Evolutionary conservation across 2,797 vertebrate species (phyloP).

Genomic region (Diplodus sargus): DNA sequence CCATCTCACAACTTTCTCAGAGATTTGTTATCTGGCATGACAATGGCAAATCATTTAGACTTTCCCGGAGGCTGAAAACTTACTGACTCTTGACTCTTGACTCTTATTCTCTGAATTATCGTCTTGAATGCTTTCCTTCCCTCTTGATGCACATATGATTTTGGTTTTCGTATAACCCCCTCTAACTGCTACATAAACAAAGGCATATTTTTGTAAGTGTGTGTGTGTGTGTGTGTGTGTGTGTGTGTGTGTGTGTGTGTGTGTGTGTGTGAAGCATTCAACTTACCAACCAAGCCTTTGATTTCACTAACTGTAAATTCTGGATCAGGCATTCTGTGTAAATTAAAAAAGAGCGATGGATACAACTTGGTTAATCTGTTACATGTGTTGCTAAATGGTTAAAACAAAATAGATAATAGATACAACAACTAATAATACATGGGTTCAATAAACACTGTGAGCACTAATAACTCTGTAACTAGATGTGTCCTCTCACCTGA

Average conservation of each 20-base stretch:
- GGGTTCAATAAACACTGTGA: background rate
- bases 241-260: background rate
- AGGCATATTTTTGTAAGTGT: background rate
- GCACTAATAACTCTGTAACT: background rate
- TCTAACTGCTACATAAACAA: background rate
- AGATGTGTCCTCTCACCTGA: conserved; percentile 88
- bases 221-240: background rate
- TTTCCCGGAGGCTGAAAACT: background rate
- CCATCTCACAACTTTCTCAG: background rate
- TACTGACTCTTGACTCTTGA: background rate
- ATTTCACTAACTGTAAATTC: conserved; percentile 96
- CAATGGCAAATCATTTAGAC: background rate
- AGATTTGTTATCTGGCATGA: background rate
- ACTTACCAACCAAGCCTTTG: conserved; percentile 98
- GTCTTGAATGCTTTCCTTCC: background rate
- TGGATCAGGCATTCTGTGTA: conserved; percentile 93
- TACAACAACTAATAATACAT: background rate
- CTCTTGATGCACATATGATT: background rate
- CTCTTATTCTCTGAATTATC: background rate
- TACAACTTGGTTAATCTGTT: conserved; percentile 16
- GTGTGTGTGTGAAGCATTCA: background rate
- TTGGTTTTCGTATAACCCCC: background rate
- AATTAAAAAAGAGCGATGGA: conserved; percentile 44
- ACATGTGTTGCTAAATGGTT: background rate
- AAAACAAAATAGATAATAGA: background rate